phyloP scores from a whole-genome alignment of 2,113 vertebrate species.

The Anolis sagrei region DNA sequence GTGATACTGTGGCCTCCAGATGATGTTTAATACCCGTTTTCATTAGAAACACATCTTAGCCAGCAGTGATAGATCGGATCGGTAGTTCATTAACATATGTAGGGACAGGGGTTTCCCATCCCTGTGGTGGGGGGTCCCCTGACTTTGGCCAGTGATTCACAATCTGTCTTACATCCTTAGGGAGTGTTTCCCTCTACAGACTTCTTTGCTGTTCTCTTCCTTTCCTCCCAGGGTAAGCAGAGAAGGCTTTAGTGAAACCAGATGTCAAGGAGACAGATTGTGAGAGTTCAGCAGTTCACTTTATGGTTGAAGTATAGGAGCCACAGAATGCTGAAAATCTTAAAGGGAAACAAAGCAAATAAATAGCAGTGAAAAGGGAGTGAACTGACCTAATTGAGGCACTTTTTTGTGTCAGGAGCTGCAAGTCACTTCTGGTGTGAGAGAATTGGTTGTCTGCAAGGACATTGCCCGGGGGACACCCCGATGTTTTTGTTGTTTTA shows the following conservation, averaged over 20 bases:
- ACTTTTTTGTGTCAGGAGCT: too few species aligned
- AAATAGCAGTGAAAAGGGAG: background rate
- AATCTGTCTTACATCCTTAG: background rate
- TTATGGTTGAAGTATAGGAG: background rate
- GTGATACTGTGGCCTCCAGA: too few species aligned
- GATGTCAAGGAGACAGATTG: background rate
- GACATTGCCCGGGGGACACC: too few species aligned
- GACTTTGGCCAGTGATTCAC: background rate
- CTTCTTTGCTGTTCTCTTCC: background rate
- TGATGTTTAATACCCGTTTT: too few species aligned
- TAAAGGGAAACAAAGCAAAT: background rate
- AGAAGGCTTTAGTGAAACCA: background rate
- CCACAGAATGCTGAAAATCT: background rate
- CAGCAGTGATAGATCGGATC: too few species aligned
- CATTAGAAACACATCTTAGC: too few species aligned
- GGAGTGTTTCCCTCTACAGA: background rate
- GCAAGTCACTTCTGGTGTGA: too few species aligned
- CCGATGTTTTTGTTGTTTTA: too few species aligned
- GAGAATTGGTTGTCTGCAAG: too few species aligned
- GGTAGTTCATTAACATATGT: too few species aligned
- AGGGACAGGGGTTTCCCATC: too few species aligned
- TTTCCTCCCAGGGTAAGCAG: background rate
- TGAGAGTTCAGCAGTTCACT: background rate
- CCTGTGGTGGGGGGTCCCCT: background rate
- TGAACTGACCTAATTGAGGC: too few species aligned